These are phyloP conservation scores for Atethmia centrago DNA, from an alignment of 2,888 invertebrate genomes.

Conservation along the genomic window DNA sequence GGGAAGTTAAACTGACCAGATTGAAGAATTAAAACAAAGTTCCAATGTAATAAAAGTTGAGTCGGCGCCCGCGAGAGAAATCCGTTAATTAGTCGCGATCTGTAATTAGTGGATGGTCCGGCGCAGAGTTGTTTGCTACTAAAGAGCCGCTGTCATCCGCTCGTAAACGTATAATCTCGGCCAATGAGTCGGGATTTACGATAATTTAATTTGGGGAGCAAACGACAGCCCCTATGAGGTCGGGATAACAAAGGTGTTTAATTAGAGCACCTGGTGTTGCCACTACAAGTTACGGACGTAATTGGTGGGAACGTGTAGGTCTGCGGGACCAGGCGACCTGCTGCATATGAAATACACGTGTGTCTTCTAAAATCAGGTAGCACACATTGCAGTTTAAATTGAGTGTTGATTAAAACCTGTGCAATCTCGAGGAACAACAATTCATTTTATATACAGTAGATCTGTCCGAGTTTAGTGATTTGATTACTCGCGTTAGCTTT, in stretches of 20 bases:
- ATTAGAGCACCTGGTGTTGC: constrained; percentile 68
- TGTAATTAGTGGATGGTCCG: constrained; percentile 67
- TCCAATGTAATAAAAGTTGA: constrained; percentile 62
- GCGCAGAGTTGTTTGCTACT: constrained; percentile 65
- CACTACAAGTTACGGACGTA: constrained; percentile 63
- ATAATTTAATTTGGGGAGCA: constrained; percentile 74
- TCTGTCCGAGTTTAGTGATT: background rate
- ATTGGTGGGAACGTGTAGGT: constrained; percentile 53
- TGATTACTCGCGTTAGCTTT: background rate
- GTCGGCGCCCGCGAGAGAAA: constrained; percentile 45
- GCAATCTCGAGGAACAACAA: background rate
- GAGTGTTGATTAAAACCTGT: background rate
- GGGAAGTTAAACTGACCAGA: constrained; percentile 48
- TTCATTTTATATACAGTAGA: background rate
- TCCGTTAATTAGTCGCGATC: constrained; percentile 64
- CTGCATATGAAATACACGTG: constrained; percentile 33
- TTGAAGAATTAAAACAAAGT: constrained; percentile 60
- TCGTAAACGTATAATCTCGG: constrained; percentile 67
- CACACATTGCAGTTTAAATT: background rate
- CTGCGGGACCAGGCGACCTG: constrained; percentile 5
- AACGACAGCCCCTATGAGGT: constrained; percentile 57
- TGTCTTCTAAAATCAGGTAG: constrained; percentile 12
- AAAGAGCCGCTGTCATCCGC: constrained; percentile 67
- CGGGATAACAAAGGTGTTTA: constrained; percentile 74
- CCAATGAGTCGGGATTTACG: constrained; percentile 71